Conservation (phyloP, 1,140 invertebrate genomes). For the Aphaenogaster floridana region DNA sequence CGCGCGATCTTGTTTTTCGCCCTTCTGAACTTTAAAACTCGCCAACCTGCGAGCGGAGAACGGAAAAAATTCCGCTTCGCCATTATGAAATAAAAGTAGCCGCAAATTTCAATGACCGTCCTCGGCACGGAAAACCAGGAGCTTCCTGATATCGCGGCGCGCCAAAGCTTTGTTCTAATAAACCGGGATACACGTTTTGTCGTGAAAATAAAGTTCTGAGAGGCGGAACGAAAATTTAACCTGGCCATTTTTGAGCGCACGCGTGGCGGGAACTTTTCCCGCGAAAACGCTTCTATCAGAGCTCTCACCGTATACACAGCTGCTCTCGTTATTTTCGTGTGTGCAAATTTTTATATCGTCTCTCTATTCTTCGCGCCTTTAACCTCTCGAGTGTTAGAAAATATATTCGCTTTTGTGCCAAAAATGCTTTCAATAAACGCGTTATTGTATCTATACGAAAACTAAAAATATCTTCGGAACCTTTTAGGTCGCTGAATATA, state of each 20-base stretch:
- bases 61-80: conserved; percentile 18
- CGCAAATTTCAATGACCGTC: conserved; percentile 58
- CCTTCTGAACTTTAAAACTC: conserved; percentile 14
- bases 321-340: conserved; percentile 43
- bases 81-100: conserved; percentile 59
- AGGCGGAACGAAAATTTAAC: conserved; percentile 47
- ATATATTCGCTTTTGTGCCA: conserved; percentile 36
- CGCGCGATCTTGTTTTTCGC: conserved; percentile 31
- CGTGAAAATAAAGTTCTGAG: conserved; percentile 37
- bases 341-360: conserved; percentile 5
- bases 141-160: conserved; percentile 32
- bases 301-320: conserved; percentile 14
- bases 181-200: conserved; percentile 35
- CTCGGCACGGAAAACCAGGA: not conserved
- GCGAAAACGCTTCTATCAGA: conserved; percentile 40
- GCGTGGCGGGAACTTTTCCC: not conserved
- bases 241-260: conserved; percentile 29
- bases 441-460: not conserved
- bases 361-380: conserved; percentile 33
- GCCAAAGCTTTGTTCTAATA: conserved; percentile 27
- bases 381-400: conserved; percentile 7
- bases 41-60: not conserved
- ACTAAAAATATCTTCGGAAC: not conserved
- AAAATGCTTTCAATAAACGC: conserved; percentile 26
- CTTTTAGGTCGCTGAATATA: not conserved